phyloP scores from a whole-genome alignment of 2,797 vertebrate genomes.

The Gymnodraco acuticeps region DNA sequence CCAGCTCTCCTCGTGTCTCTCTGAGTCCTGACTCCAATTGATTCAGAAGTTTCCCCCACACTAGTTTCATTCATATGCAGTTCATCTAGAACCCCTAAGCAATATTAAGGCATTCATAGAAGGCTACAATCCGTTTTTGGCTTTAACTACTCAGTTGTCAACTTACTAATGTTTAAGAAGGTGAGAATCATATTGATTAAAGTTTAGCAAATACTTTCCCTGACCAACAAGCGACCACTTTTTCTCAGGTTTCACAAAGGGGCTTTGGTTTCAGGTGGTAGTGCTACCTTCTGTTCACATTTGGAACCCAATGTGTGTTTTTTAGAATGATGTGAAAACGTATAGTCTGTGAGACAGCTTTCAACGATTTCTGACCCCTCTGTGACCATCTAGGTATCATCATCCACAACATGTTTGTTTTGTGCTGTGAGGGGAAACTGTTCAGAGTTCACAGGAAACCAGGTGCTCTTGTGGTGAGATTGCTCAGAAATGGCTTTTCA shows the following conservation, averaged over 20 bases:
- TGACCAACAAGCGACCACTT: neutral
- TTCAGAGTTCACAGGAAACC: conserved; percentile 24
- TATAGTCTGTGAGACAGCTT: neutral
- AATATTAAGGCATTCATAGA: neutral
- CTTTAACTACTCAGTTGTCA: neutral
- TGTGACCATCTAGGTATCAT: neutral
- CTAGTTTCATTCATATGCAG: neutral
- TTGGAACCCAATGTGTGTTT: too few relatives aligned
- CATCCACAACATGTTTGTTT: neutral
- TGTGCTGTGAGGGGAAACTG: conserved; percentile 12
- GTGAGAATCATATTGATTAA: neutral
- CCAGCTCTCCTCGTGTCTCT: too few relatives aligned
- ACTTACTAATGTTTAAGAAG: neutral
- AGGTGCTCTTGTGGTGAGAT: conserved; percentile 1
- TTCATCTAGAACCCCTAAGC: neutral
- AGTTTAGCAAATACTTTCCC: neutral
- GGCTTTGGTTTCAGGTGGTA: neutral
- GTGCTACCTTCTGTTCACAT: neutral
- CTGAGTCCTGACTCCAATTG: too few relatives aligned
- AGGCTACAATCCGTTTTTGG: too few relatives aligned
- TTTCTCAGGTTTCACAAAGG: neutral
- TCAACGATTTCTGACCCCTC: neutral
- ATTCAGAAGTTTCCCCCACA: too few relatives aligned
- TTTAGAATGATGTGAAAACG: neutral
- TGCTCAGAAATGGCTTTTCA: conserved; percentile 4